A percentile compares a stretch with the other conserved stretches of the same genome.
phyloP scores from a whole-genome alignment of 2,888 invertebrate genomes.

The Steinernema carpocapsae region DNA sequence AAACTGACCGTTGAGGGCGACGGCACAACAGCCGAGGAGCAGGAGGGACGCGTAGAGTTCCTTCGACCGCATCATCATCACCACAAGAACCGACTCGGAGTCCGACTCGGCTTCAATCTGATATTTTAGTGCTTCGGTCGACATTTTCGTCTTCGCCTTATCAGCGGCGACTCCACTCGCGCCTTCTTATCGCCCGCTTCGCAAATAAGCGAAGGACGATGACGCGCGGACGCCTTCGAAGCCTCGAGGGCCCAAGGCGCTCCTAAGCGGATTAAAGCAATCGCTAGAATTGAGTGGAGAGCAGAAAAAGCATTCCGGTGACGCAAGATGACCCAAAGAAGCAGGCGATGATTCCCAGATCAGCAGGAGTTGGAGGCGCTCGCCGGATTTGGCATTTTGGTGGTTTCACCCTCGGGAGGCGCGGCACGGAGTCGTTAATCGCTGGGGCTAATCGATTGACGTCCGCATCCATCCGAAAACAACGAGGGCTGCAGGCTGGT shows the following conservation, averaged over 20 bases:
- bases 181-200: constrained; percentile 23
- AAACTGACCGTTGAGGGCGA: constrained; percentile 18
- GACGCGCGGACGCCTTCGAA: constrained; percentile 12
- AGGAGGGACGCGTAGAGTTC: neutral
- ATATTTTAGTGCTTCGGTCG: neutral
- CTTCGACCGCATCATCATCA: too few species aligned
- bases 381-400: too few species aligned
- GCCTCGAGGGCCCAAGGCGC: neutral
- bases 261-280: constrained; percentile 18
- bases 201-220: neutral
- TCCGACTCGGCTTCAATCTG: too few species aligned
- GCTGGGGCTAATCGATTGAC: neutral
- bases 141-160: constrained; percentile 8
- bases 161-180: neutral
- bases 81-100: neutral
- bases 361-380: neutral
- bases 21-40: neutral
- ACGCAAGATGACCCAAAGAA: neutral
- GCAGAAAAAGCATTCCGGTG: neutral
- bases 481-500: neutral
- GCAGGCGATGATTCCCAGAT: too few species aligned
- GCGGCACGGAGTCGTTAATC: neutral
- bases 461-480: neutral
- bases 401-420: too few species aligned
- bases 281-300: neutral